A percentile compares a stretch with the other conserved stretches of the same genome.
Conservation (phyloP, 2,113 vertebrate genomes). For the Gallinago undulata region DNA sequence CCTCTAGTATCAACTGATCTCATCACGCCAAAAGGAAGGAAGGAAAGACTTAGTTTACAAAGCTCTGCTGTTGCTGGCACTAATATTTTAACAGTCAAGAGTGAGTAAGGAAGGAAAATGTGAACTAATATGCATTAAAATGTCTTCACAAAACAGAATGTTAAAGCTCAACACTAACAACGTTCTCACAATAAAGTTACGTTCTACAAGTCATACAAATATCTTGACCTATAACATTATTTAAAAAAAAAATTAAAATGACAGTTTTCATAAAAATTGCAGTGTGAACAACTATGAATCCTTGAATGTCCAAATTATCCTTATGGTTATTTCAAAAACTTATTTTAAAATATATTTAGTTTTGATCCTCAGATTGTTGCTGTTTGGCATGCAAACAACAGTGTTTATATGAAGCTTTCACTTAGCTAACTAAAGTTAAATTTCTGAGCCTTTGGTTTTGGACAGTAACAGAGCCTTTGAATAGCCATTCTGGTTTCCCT, state of each 20-base stretch:
- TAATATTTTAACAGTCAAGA: background rate
- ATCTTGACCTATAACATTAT: background rate
- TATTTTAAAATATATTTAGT: background rate
- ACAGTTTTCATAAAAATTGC: background rate
- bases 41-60: slow-evolving; percentile 33
- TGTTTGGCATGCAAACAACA: background rate
- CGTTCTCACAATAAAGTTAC: background rate
- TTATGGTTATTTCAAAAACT: background rate
- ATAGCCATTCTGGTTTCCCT: background rate
- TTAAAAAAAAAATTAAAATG: background rate
- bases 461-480: background rate
- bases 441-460: background rate
- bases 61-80: background rate
- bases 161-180: background rate
- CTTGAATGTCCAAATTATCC: background rate
- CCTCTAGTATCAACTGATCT: background rate
- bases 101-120: background rate
- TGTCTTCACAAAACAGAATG: background rate
- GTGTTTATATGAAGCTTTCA: background rate
- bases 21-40: slow-evolving; percentile 23
- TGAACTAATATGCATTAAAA: background rate
- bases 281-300: background rate
- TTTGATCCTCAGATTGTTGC: background rate
- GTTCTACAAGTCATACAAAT: background rate
- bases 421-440: background rate